Percentiles rank a stretch among this genome's conserved stretches.
Evolutionary conservation across 1,140 invertebrate species (phyloP).

Genomic region (Drosophila pseudoananassae): DNA sequence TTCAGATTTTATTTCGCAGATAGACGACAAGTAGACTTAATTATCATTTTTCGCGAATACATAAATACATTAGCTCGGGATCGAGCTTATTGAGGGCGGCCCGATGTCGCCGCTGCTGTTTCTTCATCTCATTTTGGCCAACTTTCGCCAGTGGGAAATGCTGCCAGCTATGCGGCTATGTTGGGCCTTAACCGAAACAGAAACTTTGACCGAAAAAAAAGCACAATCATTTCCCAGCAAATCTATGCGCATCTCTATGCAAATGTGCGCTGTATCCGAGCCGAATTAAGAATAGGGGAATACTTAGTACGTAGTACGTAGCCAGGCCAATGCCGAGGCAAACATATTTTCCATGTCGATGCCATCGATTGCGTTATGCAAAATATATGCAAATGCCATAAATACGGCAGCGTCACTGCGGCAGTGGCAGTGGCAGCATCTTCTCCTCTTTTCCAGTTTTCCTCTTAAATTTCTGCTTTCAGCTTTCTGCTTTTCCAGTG

Average conservation of each 20-base stretch:
- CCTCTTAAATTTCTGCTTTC: conserved; percentile 20
- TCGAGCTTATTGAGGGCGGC: conserved; percentile 61
- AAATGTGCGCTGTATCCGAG: conserved; percentile 70
- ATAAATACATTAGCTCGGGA: conserved; percentile 62
- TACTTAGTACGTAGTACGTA: conserved; percentile 35
- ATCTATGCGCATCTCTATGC: conserved; percentile 75
- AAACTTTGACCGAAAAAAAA: neutral
- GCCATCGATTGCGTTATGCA: conserved; percentile 83
- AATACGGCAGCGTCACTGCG: conserved; percentile 55
- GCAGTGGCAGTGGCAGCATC: conserved; percentile 38
- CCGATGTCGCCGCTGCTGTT: conserved; percentile 18
- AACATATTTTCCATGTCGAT: conserved; percentile 84
- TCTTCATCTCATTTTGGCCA: conserved; percentile 59
- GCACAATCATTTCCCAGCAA: conserved; percentile 78
- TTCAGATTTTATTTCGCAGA: conserved; percentile 83
- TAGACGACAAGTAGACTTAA: conserved; percentile 82
- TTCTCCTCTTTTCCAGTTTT: conserved; percentile 18
- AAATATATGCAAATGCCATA: conserved; percentile 84
- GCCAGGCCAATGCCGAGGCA: conserved; percentile 36
- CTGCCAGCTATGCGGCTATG: conserved; percentile 15
- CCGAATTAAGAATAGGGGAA: conserved; percentile 67
- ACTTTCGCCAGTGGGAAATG: conserved; percentile 66
- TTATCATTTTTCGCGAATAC: conserved; percentile 78
- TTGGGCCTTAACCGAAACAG: conserved; percentile 11
- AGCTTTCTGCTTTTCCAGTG: conserved; percentile 42